Evolutionary conservation across 1,140 invertebrate species (phyloP), one percentile per base, ranked within the genome.

Genomic region (Nasonia vitripennis): DNA sequence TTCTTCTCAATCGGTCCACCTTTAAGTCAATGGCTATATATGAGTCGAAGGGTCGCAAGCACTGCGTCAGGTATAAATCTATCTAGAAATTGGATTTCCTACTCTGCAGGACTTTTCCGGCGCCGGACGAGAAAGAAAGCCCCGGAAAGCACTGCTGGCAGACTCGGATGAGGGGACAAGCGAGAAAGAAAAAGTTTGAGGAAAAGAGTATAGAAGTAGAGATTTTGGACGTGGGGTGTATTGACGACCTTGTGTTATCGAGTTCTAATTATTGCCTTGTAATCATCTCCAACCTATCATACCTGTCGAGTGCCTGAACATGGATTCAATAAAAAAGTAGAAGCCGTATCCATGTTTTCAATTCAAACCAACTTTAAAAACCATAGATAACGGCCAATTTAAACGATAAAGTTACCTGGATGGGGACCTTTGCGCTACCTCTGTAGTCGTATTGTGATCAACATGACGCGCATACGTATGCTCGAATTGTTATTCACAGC

Each of bases 1-100:
- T 23, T 4, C 37, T 68, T 84, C 17, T 84, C 10, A 48, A 71
- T 34, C 14, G 70, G 70, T 11, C 2, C 10, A 23, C 7, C 12
- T 71, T 71, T 71, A 31, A 45, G 37, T 75, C 73, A 41, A 45
- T 75, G 17, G 9, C 31, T 68, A 83, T 27, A 41, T 51, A 34
- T 51, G 55, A 74, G 23, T 62, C 7, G 9, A 74, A 75, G 34
- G 27, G 37, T 17, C 6, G 23, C 27, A 20, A 51, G 70, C 55
- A 74, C 37, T 45, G 73, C 37, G 45, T 79, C 83, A 77, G 79
- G 83, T 88, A 88, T 83, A 87, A 88, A 87, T 89, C 88, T 88
- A 83, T 80, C 84, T 73, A 73, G 34, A 86, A 88, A 89, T 89
- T 88, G 86, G 70, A 88, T 88, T 87, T 87, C 62, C 87, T 81